Evolutionary conservation across 2,113 vertebrate species (phyloP).

Genomic region (Cromileptes altivelis): DNA sequence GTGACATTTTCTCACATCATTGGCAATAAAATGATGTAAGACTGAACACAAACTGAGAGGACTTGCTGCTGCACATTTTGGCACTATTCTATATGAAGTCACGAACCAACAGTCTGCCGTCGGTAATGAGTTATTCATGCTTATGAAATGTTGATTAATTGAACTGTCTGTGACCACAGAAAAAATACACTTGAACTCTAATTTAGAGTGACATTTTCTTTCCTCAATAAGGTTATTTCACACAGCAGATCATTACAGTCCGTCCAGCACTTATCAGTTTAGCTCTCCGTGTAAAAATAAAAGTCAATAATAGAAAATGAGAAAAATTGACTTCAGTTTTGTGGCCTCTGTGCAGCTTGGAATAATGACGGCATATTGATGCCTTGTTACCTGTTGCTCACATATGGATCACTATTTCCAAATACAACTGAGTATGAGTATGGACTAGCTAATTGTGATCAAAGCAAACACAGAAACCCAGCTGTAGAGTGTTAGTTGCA

Average conservation of each 20-base stretch:
- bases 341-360: neutral
- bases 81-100: conserved; percentile 9
- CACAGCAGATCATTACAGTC: conserved; percentile 23
- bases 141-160: conserved; percentile 68
- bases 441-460: neutral
- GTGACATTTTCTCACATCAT: conserved; percentile 10
- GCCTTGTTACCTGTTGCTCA: neutral
- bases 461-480: neutral
- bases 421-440: neutral
- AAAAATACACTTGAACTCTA: conserved; percentile 41
- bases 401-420: neutral
- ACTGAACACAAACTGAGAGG: neutral
- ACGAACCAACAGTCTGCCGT: conserved; percentile 18
- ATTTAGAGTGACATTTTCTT: conserved; percentile 45
- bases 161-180: conserved; percentile 32
- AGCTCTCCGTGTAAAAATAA: conserved; percentile 28
- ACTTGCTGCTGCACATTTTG: conserved; percentile 2
- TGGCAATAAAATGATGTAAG: neutral
- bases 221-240: conserved; percentile 37
- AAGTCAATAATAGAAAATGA: conserved; percentile 31
- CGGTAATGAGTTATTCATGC: conserved; percentile 60
- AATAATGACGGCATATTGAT: neutral
- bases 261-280: conserved; percentile 2
- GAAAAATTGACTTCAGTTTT: neutral
- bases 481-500: neutral